These are phyloP conservation scores for Strix aluco DNA, from an alignment of 2,113 vertebrate species.

Conservation along the genomic window DNA sequence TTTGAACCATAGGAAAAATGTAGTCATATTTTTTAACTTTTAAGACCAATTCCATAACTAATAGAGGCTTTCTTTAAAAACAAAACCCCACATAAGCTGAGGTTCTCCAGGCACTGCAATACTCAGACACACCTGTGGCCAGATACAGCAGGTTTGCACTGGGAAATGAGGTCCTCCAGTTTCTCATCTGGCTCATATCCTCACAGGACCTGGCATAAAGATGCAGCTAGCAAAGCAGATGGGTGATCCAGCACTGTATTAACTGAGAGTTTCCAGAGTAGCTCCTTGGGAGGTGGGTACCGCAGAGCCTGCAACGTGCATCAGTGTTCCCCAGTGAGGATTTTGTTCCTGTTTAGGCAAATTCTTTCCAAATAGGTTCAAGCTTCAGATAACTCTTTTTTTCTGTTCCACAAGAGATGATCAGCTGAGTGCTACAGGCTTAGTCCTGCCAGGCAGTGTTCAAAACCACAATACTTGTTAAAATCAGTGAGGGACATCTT, in stretches of 20 bases:
- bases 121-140: background rate
- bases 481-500: background rate
- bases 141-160: background rate
- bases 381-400: background rate
- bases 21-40: background rate
- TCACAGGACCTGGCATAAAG: background rate
- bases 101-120: background rate
- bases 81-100: background rate
- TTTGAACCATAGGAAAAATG: background rate
- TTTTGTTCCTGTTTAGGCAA: background rate
- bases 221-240: background rate
- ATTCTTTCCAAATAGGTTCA: background rate
- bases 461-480: background rate
- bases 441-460: background rate
- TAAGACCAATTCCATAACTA: background rate
- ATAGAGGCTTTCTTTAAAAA: background rate
- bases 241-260: background rate
- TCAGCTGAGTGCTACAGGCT: background rate
- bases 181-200: background rate
- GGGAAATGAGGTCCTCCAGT: background rate
- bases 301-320: rapidly evolving
- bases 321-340: rapidly evolving
- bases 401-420: background rate
- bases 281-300: background rate
- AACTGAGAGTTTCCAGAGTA: background rate